Evolutionary conservation across 2,797 vertebrate genomes (phyloP), one percentile per base, ranked within the genome.

Genomic region (Cirrhinus molitorella): DNA sequence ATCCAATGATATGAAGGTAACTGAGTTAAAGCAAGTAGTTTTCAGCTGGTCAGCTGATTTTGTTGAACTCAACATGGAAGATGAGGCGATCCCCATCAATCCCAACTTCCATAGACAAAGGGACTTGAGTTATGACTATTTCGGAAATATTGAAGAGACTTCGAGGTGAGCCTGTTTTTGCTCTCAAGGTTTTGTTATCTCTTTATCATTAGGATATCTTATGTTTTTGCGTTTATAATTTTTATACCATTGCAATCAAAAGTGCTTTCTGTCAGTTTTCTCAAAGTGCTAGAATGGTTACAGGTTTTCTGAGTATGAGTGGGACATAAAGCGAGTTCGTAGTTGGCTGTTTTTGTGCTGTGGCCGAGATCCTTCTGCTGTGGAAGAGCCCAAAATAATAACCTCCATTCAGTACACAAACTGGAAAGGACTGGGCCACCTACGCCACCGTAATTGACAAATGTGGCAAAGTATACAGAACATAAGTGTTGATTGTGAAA

Each of bases 381-480:
- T 70, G 51, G 49, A 74, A 34, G 59, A 82, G 57, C 65, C 59
- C 77, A 76, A 72, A 88, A 88, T 84, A 87, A 90, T 83, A 67
- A 72, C 77, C 65, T 81, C 81, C 79, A 86, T 88, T 91, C 76
- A 87, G 79, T 68, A 19, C 3, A 31, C 7, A 28, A 73, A 70
- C 72, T 81, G 74, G 45, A 66, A 83, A 76, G 82, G 84, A 87
- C 77, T 74, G 75, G 73, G 85, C 90, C 87, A 86, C 67, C 74
- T 61, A 34, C 78, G 87, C 43, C 81, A 83, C 83, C 73, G 63
- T 88, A 85, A 89, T 85, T 89, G 79, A 86, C 79, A 89, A 84
- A 79, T 87, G 73, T 88, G 65, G 61, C 86, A 73, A 72, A 80
- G 78, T 85, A 86, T 85, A 86, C 34, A 76, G 84, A 85, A 88